Conservation (phyloP, 1,140 invertebrate genomes). For the Meteorus sp. region DNA sequence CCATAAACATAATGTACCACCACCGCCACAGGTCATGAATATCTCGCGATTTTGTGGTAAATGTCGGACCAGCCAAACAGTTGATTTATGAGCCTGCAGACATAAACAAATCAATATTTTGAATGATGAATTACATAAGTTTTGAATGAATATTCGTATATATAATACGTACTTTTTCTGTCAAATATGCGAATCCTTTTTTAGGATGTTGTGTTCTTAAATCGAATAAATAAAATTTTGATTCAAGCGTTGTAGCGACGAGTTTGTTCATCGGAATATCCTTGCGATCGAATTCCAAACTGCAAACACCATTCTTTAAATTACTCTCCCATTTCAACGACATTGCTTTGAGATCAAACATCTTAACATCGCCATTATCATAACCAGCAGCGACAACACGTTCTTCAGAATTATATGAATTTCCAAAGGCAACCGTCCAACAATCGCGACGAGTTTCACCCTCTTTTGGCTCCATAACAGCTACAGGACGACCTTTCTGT, state of each 20-base stretch:
- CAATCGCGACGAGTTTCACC: constrained; percentile 75
- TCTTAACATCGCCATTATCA: constrained; percentile 95
- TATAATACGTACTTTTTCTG: constrained; percentile 72
- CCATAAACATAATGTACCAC: constrained; percentile 86
- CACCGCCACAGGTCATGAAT: constrained; percentile 89
- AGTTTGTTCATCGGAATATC: constrained; percentile 97
- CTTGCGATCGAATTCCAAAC: constrained; percentile 89
- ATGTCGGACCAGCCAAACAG: constrained; percentile 85
- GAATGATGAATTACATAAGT: not conserved
- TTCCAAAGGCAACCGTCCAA: constrained; percentile 86
- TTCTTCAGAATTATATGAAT: constrained; percentile 85
- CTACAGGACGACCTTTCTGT: constrained; percentile 86
- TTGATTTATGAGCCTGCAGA: constrained; percentile 74
- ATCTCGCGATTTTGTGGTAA: constrained; percentile 93
- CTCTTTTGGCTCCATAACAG: constrained; percentile 77
- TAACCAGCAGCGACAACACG: constrained; percentile 87
- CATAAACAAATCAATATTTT: constrained; percentile 32
- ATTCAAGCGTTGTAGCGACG: constrained; percentile 89
- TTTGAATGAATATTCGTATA: too few relatives aligned
- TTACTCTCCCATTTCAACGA: constrained; percentile 87
- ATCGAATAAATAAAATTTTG: constrained; percentile 89
- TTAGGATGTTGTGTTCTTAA: constrained; percentile 83
- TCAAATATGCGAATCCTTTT: constrained; percentile 80
- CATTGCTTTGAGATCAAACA: constrained; percentile 91
- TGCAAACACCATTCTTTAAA: constrained; percentile 91